Evolutionary conservation across 1,140 invertebrate species (phyloP).

Genomic region (Zelostemma sp.): DNA sequence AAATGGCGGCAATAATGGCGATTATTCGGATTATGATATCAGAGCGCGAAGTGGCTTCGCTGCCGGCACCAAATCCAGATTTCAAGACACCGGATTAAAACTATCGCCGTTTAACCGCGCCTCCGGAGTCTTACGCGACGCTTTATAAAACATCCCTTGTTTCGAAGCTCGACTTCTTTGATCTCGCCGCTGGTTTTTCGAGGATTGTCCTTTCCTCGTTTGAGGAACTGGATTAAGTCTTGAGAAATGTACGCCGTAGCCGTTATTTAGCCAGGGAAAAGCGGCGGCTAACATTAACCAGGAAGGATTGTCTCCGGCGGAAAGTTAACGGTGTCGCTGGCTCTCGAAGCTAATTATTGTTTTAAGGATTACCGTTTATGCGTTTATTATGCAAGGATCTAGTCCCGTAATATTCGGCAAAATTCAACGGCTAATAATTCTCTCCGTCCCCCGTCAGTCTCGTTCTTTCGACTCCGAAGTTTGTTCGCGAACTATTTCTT

Average conservation of each 20-base stretch:
- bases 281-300: conserved; percentile 41
- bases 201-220: neutral
- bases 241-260: conserved; percentile 10
- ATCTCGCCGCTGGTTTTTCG: neutral
- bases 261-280: conserved; percentile 58
- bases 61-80: conserved; percentile 68
- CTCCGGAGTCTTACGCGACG: conserved; percentile 29
- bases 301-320: conserved; percentile 48
- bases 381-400: conserved; percentile 67
- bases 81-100: conserved; percentile 71
- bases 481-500: no score
- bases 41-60: conserved; percentile 68
- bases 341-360: conserved; percentile 66
- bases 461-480: no score
- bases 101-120: conserved; percentile 64
- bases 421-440: conserved; percentile 65
- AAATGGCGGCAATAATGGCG: conserved; percentile 71
- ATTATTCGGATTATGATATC: conserved; percentile 73
- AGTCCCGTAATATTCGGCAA: conserved; percentile 60
- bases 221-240: neutral
- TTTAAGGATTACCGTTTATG: conserved; percentile 69
- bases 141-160: conserved; percentile 32
- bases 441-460: conserved; percentile 37
- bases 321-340: conserved; percentile 27
- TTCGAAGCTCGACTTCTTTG: conserved; percentile 9